These are phyloP conservation scores for Acleris cristana DNA, from an alignment of 2,888 invertebrate species.

Conservation along the genomic window DNA sequence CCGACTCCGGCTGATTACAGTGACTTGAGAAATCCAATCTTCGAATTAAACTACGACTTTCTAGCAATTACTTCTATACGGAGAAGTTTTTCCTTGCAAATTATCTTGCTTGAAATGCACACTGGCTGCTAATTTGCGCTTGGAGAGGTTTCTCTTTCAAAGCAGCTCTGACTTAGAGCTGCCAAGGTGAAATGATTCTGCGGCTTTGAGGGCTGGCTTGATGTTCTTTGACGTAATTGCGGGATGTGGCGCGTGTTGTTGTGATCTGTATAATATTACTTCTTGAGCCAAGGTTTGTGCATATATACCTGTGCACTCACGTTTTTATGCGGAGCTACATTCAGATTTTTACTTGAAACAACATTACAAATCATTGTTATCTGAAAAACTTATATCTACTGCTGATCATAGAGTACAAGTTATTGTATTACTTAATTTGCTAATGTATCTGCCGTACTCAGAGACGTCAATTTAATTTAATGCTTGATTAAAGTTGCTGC, in stretches of 20 bases:
- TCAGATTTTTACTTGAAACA: too few relatives aligned
- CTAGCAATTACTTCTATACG: constrained; percentile 49
- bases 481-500: too few relatives aligned
- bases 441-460: too few relatives aligned
- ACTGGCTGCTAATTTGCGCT: constrained; percentile 28
- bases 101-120: constrained; percentile 41
- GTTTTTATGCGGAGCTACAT: too few relatives aligned
- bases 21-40: constrained; percentile 46
- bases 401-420: too few relatives aligned
- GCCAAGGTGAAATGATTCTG: constrained; percentile 23
- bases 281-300: too few relatives aligned
- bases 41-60: constrained; percentile 49
- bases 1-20: constrained; percentile 16
- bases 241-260: constrained; percentile 5
- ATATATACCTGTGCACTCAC: too few relatives aligned
- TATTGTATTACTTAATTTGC: too few relatives aligned
- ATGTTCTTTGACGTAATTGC: constrained; percentile 1
- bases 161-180: constrained; percentile 11
- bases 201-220: constrained; percentile 17
- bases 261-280: background rate
- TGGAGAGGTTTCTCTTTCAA: constrained; percentile 30
- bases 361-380: too few relatives aligned
- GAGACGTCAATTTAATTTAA: too few relatives aligned
- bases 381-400: too few relatives aligned
- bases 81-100: constrained; percentile 49